phyloP scores from a whole-genome alignment of 2,888 invertebrate species.

The Drosophila pseudotakahashii region DNA sequence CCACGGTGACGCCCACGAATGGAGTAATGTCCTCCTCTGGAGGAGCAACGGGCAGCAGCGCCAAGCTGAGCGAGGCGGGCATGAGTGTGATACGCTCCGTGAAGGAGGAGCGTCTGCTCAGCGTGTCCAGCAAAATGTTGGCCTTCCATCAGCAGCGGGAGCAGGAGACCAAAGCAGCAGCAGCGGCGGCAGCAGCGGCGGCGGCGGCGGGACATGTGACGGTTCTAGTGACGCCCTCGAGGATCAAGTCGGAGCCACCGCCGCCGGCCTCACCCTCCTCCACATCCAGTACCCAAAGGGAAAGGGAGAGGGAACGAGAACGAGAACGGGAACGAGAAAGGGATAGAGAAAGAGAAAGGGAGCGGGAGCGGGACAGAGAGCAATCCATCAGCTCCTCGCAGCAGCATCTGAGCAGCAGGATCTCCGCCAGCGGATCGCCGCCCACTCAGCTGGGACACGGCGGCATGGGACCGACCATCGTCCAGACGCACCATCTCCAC shows the following conservation, averaged over 20 bases:
- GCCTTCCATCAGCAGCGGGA: slow-evolving; percentile 80
- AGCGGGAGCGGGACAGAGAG: slow-evolving; percentile 34
- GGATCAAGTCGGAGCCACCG: slow-evolving; percentile 84
- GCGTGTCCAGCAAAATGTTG: slow-evolving; percentile 83
- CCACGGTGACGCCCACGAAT: slow-evolving; percentile 67
- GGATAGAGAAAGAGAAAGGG: slow-evolving; percentile 44
- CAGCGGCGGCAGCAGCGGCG: slow-evolving; percentile 54
- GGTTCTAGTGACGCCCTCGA: slow-evolving; percentile 85
- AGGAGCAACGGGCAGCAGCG: slow-evolving; percentile 16
- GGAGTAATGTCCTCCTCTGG: slow-evolving; percentile 60
- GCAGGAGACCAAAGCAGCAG: slow-evolving; percentile 69
- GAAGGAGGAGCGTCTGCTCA: slow-evolving; percentile 83
- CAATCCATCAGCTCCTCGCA: slow-evolving; percentile 72
- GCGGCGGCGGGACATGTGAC: slow-evolving; percentile 82
- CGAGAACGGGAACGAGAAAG: slow-evolving; percentile 23
- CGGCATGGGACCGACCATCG: slow-evolving; percentile 69
- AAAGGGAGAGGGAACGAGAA: slow-evolving; percentile 69
- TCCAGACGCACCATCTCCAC: slow-evolving; percentile 82
- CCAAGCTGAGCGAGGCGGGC: slow-evolving; percentile 55
- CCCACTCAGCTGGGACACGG: slow-evolving; percentile 36
- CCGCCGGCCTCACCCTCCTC: slow-evolving; percentile 74
- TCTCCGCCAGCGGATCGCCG: slow-evolving; percentile 45
- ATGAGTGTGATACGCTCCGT: slow-evolving; percentile 84
- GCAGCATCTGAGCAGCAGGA: slow-evolving; percentile 61
- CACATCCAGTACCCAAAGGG: slow-evolving; percentile 72